Evolutionary conservation across 1,140 invertebrate species (phyloP), one percentile per base, ranked within the genome.

Genomic region (Cherax quadricarinatus): DNA sequence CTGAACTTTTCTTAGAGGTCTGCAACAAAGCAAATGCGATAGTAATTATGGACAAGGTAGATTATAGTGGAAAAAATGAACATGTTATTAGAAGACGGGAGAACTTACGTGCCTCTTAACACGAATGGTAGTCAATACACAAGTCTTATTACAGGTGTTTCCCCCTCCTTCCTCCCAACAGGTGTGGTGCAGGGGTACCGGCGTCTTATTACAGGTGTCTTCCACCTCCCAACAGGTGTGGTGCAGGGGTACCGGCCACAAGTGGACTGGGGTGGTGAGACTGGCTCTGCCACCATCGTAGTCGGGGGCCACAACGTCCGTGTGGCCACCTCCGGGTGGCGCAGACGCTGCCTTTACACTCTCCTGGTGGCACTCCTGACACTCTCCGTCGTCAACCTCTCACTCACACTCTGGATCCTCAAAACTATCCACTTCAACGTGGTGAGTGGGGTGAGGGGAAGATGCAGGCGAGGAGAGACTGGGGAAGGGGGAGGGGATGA

Each of bases 181-280:
- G 66, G 66, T 70, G 14, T 70, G 18, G 66, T 70, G 66, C 66
- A 70, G 66, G 18, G 66, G 66, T 16, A 70, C 66, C 21, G 21
- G 21, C 66, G 30, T 41, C 30, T 41, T 57, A 7, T 30, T 9
- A 75, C 70, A 75, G n/a, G 70, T 75, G n/a, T 75, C 4, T 10
- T 24, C 6, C 53, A 4, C 60, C n/a, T 7, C 70, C 70, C 60
- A 48, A 4, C 75, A 93, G 92, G 92, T 82, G 85, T 93, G 84
- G 87, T 88, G 0, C 88, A 93, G 79, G 93, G 90, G 70, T 93
- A 92, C 86, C 48, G 91, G 21, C 93, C 93, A 1, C 90, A 93
- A 87, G 86, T 93, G 83, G 93, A 93, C 93, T 93, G 91, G 91
- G 93, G 93, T 4, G 93, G 91, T 1, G 87, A 92, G 24, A 66